Base-by-base conservation (phyloP, 1,140 invertebrate genomes). In the Agrilus planipennis region DNA sequence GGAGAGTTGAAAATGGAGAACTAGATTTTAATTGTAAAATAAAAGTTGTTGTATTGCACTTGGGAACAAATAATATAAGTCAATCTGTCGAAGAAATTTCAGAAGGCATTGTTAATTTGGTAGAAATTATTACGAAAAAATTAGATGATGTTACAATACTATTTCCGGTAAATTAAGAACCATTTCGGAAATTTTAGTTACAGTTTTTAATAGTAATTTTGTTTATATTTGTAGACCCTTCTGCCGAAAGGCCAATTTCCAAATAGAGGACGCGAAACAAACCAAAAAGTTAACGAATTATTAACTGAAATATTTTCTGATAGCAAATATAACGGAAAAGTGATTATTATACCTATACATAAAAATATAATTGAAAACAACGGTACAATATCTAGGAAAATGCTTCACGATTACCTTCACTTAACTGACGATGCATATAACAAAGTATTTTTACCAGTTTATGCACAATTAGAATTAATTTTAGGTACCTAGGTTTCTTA, bases 401-500 rank as follows among this genome's bases (percentile, higher is more conserved):
- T 83, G 46, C 76, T 84, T 73, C 73, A 75, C 47, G 81, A 84
- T 59, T 84, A 79, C 60, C 59, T 82, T 9, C 79, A 84, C 60
- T 61, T 81, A 16, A 79, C 77, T 2, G 68, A 72, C 42, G 52
- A 65, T 29, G 81, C 76, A 1, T 83, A 84, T 54, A 58, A 61
- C 30, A 78, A 77, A 57, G 67, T 69, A n/a, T 79, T 78, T 61
- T 65, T 65, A 40, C 67, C 70, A 34, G 65, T 79, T 11, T 65
- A 73, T 53, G 68, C 74, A 31, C 61, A 74, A 35, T 54, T 77
- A n/a, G n/a, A n/a, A n/a, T n/a, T n/a, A n/a, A n/a, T n/a, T n/a
- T n/a, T n/a, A n/a, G n/a, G n/a, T n/a, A n/a, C n/a, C n/a, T n/a
- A n/a, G n/a, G n/a, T n/a, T n/a, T n/a, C n/a, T n/a, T n/a, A n/a